A percentile compares a stretch with the other conserved stretches of the same genome.
Evolutionary conservation across 64 coral and sea anemone species (phyloP).

Genomic region (Dendrophyllia cribrosa): DNA sequence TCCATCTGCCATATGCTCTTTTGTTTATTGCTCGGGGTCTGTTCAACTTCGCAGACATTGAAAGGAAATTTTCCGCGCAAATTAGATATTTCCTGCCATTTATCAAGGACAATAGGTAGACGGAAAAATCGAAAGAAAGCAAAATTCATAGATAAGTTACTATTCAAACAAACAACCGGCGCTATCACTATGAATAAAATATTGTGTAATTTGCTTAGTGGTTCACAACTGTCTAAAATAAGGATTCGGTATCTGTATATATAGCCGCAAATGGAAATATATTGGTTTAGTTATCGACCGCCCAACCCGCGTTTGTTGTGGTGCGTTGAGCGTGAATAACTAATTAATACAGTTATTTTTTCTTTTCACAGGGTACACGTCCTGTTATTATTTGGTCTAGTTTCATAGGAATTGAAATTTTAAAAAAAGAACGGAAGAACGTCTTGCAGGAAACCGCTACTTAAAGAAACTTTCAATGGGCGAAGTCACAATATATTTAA

Average conservation of each 20-base stretch:
- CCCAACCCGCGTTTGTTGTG: too few relatives aligned
- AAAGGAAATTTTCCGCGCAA: neutral
- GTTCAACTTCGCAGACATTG: neutral
- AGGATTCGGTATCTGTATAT: neutral
- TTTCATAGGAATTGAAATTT: too few relatives aligned
- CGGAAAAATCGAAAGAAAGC: neutral
- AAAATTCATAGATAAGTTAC: neutral
- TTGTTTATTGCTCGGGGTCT: neutral
- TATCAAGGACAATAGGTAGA: neutral
- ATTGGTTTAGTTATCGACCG: neutral
- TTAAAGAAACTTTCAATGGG: too few relatives aligned
- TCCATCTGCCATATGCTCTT: too few relatives aligned
- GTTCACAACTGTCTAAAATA: neutral
- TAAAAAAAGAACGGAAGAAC: too few relatives aligned
- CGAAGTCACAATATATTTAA: too few relatives aligned
- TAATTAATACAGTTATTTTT: too few relatives aligned
- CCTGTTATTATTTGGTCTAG: too few relatives aligned
- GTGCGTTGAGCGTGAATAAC: too few relatives aligned
- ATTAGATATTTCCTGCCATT: neutral
- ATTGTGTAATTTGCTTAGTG: neutral
- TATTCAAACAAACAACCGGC: neutral
- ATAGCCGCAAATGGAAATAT: neutral
- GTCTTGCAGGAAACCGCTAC: too few relatives aligned
- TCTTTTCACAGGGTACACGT: too few relatives aligned
- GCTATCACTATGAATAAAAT: neutral